These are phyloP conservation scores for Leuciscus idus DNA, from an alignment of 2,113 vertebrate genomes.

Conservation along the genomic window DNA sequence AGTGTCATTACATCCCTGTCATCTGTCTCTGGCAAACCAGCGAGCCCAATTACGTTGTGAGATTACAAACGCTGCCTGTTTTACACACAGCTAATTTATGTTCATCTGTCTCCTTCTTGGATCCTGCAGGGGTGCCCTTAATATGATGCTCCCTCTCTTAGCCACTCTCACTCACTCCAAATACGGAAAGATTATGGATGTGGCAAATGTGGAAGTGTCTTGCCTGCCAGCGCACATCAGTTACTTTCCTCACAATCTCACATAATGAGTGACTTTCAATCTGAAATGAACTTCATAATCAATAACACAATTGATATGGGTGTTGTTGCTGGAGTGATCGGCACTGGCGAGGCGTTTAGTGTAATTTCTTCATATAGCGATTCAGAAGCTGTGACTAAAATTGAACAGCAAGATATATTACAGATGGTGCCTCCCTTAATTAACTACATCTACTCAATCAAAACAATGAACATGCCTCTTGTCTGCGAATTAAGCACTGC, in stretches of 20 bases:
- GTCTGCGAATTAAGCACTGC: slow-evolving; percentile 35
- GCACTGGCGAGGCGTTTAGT: slow-evolving; percentile 33
- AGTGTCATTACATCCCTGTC: slow-evolving; percentile 57
- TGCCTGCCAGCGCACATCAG: slow-evolving; percentile 48
- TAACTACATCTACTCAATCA: slow-evolving; percentile 55
- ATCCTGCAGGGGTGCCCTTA: slow-evolving; percentile 38
- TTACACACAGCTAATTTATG: slow-evolving; percentile 62
- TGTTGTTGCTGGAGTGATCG: slow-evolving; percentile 43
- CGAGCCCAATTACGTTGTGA: slow-evolving; percentile 58
- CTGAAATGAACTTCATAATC: slow-evolving; percentile 40
- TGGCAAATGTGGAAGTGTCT: slow-evolving; percentile 42
- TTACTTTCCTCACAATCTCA: slow-evolving; percentile 47
- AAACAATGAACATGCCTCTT: slow-evolving; percentile 37
- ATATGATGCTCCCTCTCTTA: slow-evolving; percentile 20
- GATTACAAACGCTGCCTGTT: slow-evolving; percentile 62
- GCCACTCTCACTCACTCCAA: background rate
- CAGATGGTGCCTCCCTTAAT: slow-evolving; percentile 59
- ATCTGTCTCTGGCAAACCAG: slow-evolving; percentile 49
- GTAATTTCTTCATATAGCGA: slow-evolving; percentile 45
- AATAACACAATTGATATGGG: slow-evolving; percentile 20
- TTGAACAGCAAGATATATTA: slow-evolving; percentile 36
- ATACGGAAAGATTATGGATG: slow-evolving; percentile 48
- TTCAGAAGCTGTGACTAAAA: slow-evolving; percentile 46
- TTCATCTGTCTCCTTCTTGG: slow-evolving; percentile 59
- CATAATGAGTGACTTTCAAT: slow-evolving; percentile 39